These are phyloP conservation scores for Sciurus carolinensis DNA, from an alignment of 2,797 vertebrate species.

Conservation along the genomic window DNA sequence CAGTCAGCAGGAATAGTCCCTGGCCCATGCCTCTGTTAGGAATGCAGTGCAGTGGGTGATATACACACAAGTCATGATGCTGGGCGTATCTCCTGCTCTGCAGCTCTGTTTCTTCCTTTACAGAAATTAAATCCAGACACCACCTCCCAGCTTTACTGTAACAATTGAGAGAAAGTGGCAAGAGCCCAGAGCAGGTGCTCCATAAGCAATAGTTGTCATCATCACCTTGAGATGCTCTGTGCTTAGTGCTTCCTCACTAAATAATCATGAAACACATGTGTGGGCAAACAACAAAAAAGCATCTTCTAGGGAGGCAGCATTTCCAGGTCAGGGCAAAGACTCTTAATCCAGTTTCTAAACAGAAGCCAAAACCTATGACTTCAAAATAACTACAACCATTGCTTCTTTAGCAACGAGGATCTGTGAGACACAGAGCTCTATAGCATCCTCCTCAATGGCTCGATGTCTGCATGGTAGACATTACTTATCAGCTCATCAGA, in stretches of 20 bases:
- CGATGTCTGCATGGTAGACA: fast-evolving
- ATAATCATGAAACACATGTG: not conserved
- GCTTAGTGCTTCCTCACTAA: not conserved
- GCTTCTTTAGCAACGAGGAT: not conserved
- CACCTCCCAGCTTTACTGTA: not conserved
- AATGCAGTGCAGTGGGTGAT: fast-evolving
- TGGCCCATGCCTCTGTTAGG: fast-evolving
- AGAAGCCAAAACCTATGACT: constrained; percentile 9
- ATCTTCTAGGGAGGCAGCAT: not conserved
- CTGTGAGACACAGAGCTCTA: fast-evolving
- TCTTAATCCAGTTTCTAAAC: not conserved
- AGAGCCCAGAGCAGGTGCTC: fast-evolving
- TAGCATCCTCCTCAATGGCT: not conserved
- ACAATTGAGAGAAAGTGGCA: not conserved
- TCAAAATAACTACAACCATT: not conserved
- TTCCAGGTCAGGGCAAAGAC: not conserved
- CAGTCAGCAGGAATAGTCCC: no score
- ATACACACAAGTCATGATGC: not conserved
- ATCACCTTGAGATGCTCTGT: not conserved
- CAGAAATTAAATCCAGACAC: not conserved
- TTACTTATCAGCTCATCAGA: not conserved
- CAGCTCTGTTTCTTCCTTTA: not conserved
- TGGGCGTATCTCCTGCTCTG: not conserved
- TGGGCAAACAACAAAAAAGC: not conserved
- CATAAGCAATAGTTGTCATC: not conserved